Base-by-base conservation (phyloP, 2,113 vertebrate genomes). In the Triplophysa dalaica region DNA sequence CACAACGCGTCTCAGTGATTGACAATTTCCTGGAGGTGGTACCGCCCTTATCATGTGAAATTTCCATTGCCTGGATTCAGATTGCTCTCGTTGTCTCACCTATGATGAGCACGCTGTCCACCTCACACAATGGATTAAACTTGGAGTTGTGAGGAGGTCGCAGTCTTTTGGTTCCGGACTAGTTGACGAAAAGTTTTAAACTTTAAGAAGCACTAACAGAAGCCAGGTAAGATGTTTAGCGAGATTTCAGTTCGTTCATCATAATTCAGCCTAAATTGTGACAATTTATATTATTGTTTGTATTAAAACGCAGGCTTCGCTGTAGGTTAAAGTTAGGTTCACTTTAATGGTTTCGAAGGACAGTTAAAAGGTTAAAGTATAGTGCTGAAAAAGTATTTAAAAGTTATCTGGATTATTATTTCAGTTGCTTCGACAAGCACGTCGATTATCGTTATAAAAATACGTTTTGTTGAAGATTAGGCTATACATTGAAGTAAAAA, bases 1-100 rank as follows among this genome's bases (percentile, higher is more conserved):
- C 81, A 87, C 91, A 89, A 88, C 85, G 90, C 88, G 90, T 87
- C 80, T 70, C 82, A 78, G 89, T 92, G 91, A 95, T 94, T 89
- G 94, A 93, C 93, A 86, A 94, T 95, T 96, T 98, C 95, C 95
- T 96, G 94, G 90, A 89, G 89, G 91, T 91, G 88, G 87, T 83
- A 79, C 43, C 45, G 45, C 70, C 21, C 52, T 85, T 84, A 87
- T 90, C 88, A 70, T 87, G 87, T 86, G 80, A 87, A 67, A 82
- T 83, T 63, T 85, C 86, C 64, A 19, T 66, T 12, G 2, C 54
- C 67, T 67, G 70, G 64, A 67, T 11, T 73, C 70, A 66, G 48
- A 54, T 80, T 77, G 62, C 48, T 43, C 60, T 52, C 70, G 64
- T 60, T 70, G 78, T 70, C 38, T 48, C 72, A 29, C 64, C 64